Percentiles rank a stretch among this genome's conserved stretches.
These are phyloP conservation scores for Mustelus asterias DNA, from an alignment of 2,113 vertebrate genomes.

Conservation along the genomic window DNA sequence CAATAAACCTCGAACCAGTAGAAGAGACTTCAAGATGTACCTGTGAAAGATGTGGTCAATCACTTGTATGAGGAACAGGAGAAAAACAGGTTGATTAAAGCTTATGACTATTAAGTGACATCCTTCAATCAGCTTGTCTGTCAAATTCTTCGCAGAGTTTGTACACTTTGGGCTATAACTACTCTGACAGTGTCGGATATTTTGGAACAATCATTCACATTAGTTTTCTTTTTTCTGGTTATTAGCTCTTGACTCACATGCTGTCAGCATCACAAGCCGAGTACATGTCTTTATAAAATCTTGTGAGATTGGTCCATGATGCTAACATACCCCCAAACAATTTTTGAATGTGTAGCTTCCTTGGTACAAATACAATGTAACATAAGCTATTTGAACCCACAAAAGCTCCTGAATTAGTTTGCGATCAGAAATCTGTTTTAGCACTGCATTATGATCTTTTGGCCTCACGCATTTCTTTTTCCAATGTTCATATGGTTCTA, in stretches of 20 bases:
- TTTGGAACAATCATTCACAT: neutral
- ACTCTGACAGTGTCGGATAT: neutral
- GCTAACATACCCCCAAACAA: neutral
- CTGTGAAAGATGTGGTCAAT: neutral
- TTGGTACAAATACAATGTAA: neutral
- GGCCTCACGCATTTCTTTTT: neutral
- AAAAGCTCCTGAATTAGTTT: neutral
- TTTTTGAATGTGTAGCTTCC: neutral
- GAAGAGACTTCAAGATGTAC: neutral
- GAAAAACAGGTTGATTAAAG: neutral
- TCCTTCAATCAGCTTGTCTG: neutral
- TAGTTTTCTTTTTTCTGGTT: neutral
- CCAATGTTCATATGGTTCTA: neutral
- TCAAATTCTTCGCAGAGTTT: neutral
- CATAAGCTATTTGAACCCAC: neutral
- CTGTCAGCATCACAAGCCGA: neutral
- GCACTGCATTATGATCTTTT: neutral
- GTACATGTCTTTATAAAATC: neutral
- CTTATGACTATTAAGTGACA: neutral
- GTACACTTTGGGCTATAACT: neutral
- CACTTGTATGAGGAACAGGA: neutral
- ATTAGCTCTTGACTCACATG: neutral
- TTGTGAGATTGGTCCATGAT: neutral
- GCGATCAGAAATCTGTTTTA: neutral
- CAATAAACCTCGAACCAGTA: neutral